phyloP scores from a whole-genome alignment of 2,888 invertebrate species.

The Ennomos quercinarius region DNA sequence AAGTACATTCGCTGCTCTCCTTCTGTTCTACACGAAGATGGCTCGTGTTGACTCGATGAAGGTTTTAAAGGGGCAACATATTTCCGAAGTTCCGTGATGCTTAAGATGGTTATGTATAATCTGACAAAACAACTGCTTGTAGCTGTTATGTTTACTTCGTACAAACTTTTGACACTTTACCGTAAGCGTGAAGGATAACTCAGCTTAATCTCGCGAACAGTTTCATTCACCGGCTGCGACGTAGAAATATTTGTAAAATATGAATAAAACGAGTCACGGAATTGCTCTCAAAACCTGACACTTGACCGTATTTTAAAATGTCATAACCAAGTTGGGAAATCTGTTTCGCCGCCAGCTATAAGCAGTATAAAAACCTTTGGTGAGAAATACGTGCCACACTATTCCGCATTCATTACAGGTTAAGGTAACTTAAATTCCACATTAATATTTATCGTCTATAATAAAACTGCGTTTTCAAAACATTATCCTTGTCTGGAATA shows the following conservation, averaged over 20 bases:
- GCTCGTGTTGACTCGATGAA: too few species aligned
- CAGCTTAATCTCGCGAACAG: constrained; percentile 19
- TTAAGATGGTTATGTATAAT: constrained; percentile 20
- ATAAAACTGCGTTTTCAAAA: too few species aligned
- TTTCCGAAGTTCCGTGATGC: constrained; percentile 11
- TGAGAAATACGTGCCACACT: constrained; percentile 1
- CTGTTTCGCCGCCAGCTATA: constrained; percentile 16
- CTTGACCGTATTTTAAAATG: constrained; percentile 30
- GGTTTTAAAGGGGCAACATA: not conserved
- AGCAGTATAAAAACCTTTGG: constrained; percentile 6
- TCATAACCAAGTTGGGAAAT: constrained; percentile 24
- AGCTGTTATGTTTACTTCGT: constrained; percentile 17
- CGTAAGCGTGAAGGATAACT: constrained; percentile 17
- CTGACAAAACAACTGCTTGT: constrained; percentile 14
- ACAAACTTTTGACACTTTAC: constrained; percentile 22
- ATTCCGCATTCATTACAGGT: constrained; percentile 8
- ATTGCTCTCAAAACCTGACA: constrained; percentile 23
- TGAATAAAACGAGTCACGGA: constrained; percentile 22
- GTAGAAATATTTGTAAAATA: constrained; percentile 26
- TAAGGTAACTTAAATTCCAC: constrained; percentile 5
- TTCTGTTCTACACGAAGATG: too few species aligned
- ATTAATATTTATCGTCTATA: not conserved
- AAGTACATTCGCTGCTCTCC: not conserved
- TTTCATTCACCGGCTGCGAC: constrained; percentile 22
- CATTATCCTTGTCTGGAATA: too few species aligned